Base-by-base conservation (phyloP, 2,797 vertebrate genomes). In the Xiphophorus birchmanni region DNA sequence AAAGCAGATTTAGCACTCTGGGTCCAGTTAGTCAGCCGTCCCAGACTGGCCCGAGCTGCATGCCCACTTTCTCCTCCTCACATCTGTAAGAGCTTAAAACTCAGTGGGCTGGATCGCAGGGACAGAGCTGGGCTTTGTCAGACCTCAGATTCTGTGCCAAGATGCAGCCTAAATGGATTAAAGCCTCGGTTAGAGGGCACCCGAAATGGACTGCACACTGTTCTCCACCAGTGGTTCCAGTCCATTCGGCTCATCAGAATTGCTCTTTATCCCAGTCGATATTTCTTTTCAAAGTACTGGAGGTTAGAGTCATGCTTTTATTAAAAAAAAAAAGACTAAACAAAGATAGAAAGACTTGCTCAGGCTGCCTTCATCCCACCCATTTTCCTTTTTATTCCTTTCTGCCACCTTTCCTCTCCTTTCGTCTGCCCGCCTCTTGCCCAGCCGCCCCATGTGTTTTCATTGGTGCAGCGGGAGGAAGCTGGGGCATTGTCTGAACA, bases 401-500 rank as follows among this genome's bases (percentile, higher is more conserved):
- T 85, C 78, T 88, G 75, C 83, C 89, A 90, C 88, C 81, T 88
- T 90, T 77, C 74, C 79, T 83, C 79, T 78, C 93, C 91, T 92
- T 90, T 81, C 23, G 7, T 82, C 84, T 86, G 71, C 87, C 75
- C 52, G 65, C 85, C 85, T 83, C 79, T 82, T 45, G 44, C 78
- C 74, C 77, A 40, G 86, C 91, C 92, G 89, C 83, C 67, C 89
- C 81, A 78, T 88, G 86, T 93, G 94, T 94, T 94, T 94, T 89
- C 80, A 91, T 93, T 95, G 91, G 94, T 93, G 91, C 89, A 90
- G 86, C 89, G 77, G 63, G 79, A 91, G 94, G 93, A 94, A 95
- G 93, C 80, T 11, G 63, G 67, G 82, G 88, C 86, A 95, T 96
- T 95, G 96, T 96, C 95, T 96, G 95, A 94, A 96, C 96, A 95